Conservation (phyloP, 2,797 vertebrate genomes). For the Manis pentadactyla region DNA sequence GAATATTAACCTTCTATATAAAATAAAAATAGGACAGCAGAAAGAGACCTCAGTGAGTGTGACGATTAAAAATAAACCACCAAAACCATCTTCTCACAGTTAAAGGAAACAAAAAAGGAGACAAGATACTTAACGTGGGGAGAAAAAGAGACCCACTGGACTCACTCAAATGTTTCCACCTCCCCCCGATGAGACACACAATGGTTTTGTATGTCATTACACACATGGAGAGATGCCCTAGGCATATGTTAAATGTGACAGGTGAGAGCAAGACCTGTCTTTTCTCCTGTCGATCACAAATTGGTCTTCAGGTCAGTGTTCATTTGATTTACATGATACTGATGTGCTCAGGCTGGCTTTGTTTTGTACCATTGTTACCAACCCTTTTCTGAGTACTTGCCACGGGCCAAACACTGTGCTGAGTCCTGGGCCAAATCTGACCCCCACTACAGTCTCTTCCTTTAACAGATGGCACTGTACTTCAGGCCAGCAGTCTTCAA, state of each 20-base stretch:
- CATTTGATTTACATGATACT: neutral
- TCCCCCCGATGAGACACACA: neutral
- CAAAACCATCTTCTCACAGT: neutral
- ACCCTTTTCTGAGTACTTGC: neutral
- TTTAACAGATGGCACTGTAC: neutral
- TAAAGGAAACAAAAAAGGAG: constrained; percentile 16
- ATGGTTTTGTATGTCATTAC: neutral
- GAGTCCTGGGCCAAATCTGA: neutral
- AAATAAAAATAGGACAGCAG: constrained; percentile 14
- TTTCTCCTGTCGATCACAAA: neutral
- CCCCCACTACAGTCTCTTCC: neutral
- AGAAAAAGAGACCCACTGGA: neutral
- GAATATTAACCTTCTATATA: neutral
- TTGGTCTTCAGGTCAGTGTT: neutral
- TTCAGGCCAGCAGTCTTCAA: neutral
- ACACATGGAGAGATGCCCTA: neutral
- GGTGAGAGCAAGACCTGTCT: neutral
- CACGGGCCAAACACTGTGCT: neutral
- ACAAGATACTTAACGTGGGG: neutral
- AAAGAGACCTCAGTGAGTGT: neutral
- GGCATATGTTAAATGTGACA: neutral
- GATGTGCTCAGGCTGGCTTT: neutral
- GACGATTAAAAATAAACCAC: neutral
- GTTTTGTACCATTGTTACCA: neutral
- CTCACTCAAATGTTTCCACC: neutral